Evolutionary conservation across 2,888 invertebrate species (phyloP), one percentile per base, ranked within the genome.

Genomic region (Cepaea hortensis): DNA sequence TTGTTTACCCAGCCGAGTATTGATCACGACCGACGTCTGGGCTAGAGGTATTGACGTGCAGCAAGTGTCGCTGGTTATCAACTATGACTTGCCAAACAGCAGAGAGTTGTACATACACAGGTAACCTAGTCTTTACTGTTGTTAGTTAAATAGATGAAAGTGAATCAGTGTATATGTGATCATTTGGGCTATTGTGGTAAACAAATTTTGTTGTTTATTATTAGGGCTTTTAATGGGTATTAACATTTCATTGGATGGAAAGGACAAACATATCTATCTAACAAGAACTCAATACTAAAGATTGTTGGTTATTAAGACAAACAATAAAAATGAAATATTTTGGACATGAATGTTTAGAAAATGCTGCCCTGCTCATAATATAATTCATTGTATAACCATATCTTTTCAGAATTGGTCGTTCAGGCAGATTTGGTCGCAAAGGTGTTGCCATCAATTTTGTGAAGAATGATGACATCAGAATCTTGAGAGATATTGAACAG

Each of bases 391-490:
- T 55, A 11, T 55, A 55, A 55, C 18, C 50, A 9, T 92, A 18
- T 76, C n/a, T 50, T n/a, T 92, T 35, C 91, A 95, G 98, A 93
- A 99, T 99, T 95, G 99, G 99, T 92, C 96, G 99, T 89, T 99
- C 99, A 0, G 99, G 99, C 93, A 96, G 99, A 91, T 99, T 99
- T 94, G 99, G 99, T 50, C 96, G 99, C 86, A 99, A 99, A 94
- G 99, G 99, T 97, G 99, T 99, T 2, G 99, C 99, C 48, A 99
- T 99, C 92, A 99, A 99, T 95, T 99, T 99, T 95, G 99, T 99
- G 13, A 99, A 99, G 95, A 98, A 97, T n/a, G 99, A 99, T 94
- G 99, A 99, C 95, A 99, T 99, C 94, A 96, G 99, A 94, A 99
- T 99, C 95, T 95, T 99, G 90, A 96, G 99, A 94, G 99, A 99